These are phyloP conservation scores for Tetropium fuscum DNA, from an alignment of 2,888 invertebrate species.

Conservation along the genomic window DNA sequence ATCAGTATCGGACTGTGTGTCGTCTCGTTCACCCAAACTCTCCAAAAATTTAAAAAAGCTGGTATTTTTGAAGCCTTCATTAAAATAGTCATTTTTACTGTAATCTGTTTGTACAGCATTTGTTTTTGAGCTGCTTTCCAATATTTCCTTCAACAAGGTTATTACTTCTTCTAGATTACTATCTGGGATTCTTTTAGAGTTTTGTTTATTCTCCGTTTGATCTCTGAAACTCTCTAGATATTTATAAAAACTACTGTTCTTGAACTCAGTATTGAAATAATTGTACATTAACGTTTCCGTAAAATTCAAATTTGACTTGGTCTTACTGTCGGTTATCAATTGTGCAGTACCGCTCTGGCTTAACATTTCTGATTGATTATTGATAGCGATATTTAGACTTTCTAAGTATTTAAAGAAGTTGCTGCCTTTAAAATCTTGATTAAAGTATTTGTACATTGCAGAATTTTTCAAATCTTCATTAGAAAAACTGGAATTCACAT, in stretches of 20 bases:
- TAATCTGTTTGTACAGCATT: too few species aligned
- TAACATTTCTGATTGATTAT: neutral
- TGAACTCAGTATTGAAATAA: constrained; percentile 13
- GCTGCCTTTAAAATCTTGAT: constrained; percentile 1
- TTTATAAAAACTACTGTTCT: constrained; percentile 17
- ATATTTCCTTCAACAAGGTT: too few species aligned
- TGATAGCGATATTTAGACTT: neutral
- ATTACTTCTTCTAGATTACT: too few species aligned
- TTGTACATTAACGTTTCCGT: constrained; percentile 1
- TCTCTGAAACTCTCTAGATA: constrained; percentile 2
- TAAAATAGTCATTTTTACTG: too few species aligned
- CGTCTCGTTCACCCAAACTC: too few species aligned
- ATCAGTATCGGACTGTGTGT: too few species aligned
- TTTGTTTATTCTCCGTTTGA: neutral
- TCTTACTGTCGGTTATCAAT: too few species aligned
- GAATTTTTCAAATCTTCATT: constrained; percentile 12
- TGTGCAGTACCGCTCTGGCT: too few species aligned
- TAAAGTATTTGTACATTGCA: constrained; percentile 8
- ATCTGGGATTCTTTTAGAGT: constrained; percentile 1
- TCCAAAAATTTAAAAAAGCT: too few species aligned
- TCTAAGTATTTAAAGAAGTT: constrained; percentile 13
- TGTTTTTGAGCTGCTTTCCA: too few species aligned
- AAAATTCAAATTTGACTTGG: constrained; percentile 1
- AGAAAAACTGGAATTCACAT: neutral
- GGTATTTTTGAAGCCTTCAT: too few species aligned